These are phyloP conservation scores for Choristoneura fumiferana DNA, from an alignment of 1,140 invertebrate genomes.

Conservation along the genomic window DNA sequence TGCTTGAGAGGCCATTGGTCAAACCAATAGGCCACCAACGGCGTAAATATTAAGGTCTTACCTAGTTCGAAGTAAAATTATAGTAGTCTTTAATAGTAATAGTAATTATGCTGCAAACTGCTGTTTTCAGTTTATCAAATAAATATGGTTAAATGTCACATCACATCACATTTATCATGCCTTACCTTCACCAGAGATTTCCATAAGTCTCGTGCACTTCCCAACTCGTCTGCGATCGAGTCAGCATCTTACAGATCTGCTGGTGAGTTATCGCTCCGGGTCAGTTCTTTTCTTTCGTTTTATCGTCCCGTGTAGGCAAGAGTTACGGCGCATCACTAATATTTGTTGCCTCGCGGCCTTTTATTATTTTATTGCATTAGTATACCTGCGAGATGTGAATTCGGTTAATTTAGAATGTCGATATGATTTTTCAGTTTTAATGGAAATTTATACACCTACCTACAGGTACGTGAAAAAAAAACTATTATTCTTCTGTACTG, in stretches of 20 bases:
- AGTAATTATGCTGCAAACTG: too few species aligned
- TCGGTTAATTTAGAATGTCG: neutral
- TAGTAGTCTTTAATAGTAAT: too few species aligned
- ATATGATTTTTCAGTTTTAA: neutral
- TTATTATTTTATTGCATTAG: constrained; percentile 21
- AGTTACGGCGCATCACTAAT: constrained; percentile 43
- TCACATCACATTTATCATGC: too few species aligned
- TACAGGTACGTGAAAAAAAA: too few species aligned
- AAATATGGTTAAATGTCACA: too few species aligned
- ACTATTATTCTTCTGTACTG: too few species aligned
- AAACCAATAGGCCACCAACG: too few species aligned
- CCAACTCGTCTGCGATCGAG: constrained; percentile 12
- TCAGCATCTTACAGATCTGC: constrained; percentile 46
- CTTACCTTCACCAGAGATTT: constrained; percentile 21
- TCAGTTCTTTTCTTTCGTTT: constrained; percentile 40
- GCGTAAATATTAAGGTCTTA: too few species aligned
- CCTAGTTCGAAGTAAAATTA: too few species aligned
- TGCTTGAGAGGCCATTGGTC: too few species aligned
- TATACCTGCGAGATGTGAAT: constrained; percentile 17
- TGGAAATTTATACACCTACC: neutral
- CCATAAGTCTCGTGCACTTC: constrained; percentile 26
- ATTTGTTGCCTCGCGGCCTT: constrained; percentile 34
- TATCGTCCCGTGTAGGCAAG: constrained; percentile 41
- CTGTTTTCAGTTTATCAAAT: too few species aligned
- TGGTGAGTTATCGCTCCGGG: constrained; percentile 39